Evolutionary conservation across 2,797 vertebrate genomes (phyloP), one percentile per base, ranked within the genome.

Genomic region (Varecia variegata): DNA sequence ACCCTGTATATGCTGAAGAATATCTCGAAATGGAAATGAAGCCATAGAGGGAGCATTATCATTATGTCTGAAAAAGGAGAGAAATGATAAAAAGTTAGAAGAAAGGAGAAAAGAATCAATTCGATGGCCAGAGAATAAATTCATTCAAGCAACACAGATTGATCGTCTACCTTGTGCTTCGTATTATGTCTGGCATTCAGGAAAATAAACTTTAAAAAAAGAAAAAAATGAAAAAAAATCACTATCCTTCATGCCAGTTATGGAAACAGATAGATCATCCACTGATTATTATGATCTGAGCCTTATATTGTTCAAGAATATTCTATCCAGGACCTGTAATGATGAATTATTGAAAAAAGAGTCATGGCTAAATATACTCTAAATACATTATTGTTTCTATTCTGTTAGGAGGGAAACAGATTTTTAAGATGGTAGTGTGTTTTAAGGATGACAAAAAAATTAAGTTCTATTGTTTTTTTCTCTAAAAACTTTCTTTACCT

Each of bases 1-100:
- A 38, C 21, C 35, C 18, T 77, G 0, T 30, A 3, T 40, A 52
- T 65, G 45, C 30, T 77, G 35, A 91, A 80, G n/a, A 47, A 54
- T 54, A 84, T 60, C 21, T 91, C 13, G 14, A 94, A 92, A 82
- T 90, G 38, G 7, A 86, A 93, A 92, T 54, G 12, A 90, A 91
- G 23, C 45, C 47, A 23, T 25, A 95, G 21, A 82, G 4, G 35
- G 5, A 93, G 76, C 30, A 92, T 54, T 77, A 76, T 35, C 52
- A 90, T 35, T 32, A 20, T 52, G 35, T 81, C 23, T 87, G 40
- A 58, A 89, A 90, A 77, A 62, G 17, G 38, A 83, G 17, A 21
- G 12, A 80, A 88, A 87, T 88, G 35, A 50, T 43, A 45, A 67
- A 81, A 43, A 58, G 0, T 77, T 76, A 79, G 30, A 85, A 92